These are phyloP conservation scores for Oligia latruncula DNA, from an alignment of 2,888 invertebrate genomes.

Conservation along the genomic window DNA sequence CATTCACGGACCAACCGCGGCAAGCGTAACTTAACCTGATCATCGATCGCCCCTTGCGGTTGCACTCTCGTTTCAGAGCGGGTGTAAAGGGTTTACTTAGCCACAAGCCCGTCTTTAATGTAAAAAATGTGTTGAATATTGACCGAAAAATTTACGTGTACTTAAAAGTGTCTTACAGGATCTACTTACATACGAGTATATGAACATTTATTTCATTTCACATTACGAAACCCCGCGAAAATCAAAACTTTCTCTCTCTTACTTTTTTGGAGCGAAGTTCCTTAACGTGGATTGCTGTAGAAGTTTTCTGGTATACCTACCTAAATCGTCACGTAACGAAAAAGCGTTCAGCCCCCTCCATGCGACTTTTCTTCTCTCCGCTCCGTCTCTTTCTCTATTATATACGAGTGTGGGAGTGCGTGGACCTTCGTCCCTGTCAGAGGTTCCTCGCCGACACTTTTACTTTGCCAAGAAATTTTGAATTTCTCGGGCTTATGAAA, in stretches of 20 bases:
- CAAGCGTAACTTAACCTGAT: no score
- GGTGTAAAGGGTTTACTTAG: no score
- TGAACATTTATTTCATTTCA: no score
- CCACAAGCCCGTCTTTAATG: no score
- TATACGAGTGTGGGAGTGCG: background rate
- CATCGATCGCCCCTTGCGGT: no score
- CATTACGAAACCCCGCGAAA: background rate
- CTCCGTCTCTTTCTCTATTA: background rate
- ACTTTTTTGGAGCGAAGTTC: background rate
- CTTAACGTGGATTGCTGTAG: background rate
- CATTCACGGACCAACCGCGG: no score
- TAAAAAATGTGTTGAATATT: no score
- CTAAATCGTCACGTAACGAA: background rate
- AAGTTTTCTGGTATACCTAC: background rate
- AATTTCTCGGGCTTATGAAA: background rate
- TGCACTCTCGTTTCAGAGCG: no score
- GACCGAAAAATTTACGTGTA: no score
- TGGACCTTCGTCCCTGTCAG: no score
- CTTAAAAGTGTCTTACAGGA: no score
- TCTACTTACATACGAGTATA: no score
- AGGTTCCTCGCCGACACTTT: background rate
- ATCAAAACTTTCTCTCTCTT: background rate
- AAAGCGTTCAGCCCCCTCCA: background rate
- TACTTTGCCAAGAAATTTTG: background rate
- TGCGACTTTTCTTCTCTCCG: background rate